phyloP scores from a whole-genome alignment of 2,888 invertebrate genomes.

The Lithophane ornitopus region DNA sequence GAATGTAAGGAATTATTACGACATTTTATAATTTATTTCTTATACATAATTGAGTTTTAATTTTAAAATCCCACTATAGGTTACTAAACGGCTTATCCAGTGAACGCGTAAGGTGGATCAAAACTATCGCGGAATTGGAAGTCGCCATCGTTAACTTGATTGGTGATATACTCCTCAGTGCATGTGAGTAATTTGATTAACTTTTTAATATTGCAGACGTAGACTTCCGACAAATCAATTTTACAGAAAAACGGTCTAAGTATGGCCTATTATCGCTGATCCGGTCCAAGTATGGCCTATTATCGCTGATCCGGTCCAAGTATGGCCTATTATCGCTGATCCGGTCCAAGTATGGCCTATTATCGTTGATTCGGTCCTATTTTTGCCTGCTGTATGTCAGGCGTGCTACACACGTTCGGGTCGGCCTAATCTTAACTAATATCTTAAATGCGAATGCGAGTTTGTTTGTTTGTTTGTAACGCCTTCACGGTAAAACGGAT shows the following conservation, averaged over 20 bases:
- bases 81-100: slow-evolving; percentile 92
- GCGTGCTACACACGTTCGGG: not conserved
- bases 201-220: not conserved
- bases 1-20: no score
- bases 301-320: no score
- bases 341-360: no score
- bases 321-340: not conserved
- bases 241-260: not conserved
- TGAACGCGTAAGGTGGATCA: slow-evolving; percentile 93
- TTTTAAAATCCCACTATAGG: slow-evolving; percentile 64
- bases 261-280: not conserved
- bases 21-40: no score
- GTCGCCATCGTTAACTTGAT: slow-evolving; percentile 90
- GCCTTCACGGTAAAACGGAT: no score
- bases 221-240: not conserved
- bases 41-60: no score
- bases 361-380: no score
- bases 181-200: slow-evolving; percentile 81
- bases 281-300: no score
- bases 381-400: not conserved
- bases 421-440: not conserved
- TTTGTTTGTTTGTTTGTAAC: no score
- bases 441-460: no score
- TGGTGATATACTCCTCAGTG: slow-evolving; percentile 93
- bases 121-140: slow-evolving; percentile 91